These are phyloP conservation scores for Sebastes oblongus DNA, from an alignment of 2,797 vertebrate genomes.

Conservation along the genomic window DNA sequence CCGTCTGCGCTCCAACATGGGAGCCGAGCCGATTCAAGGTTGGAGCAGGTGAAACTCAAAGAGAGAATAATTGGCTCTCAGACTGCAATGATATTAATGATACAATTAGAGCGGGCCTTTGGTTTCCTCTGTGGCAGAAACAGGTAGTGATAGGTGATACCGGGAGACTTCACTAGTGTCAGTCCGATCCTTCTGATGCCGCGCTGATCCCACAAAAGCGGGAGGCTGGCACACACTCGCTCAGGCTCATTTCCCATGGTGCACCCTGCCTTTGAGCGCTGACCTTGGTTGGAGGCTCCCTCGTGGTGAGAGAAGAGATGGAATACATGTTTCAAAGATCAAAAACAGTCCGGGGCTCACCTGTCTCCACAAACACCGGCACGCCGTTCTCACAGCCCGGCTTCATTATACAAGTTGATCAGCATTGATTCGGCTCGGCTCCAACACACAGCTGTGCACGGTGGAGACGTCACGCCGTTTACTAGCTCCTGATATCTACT, in stretches of 20 bases:
- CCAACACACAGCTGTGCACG: neutral
- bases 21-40: constrained; percentile 38
- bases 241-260: constrained; percentile 67
- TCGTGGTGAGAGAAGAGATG: constrained; percentile 76
- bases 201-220: constrained; percentile 69
- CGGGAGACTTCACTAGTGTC: constrained; percentile 79
- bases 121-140: constrained; percentile 67
- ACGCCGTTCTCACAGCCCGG: constrained; percentile 10
- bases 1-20: neutral
- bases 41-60: constrained; percentile 52
- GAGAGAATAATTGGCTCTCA: constrained; percentile 66
- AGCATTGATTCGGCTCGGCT: constrained; percentile 44
- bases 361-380: constrained; percentile 64
- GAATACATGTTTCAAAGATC: constrained; percentile 85
- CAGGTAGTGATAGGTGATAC: constrained; percentile 72
- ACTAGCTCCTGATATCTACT: neutral
- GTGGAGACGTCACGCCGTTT: neutral
- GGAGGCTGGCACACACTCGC: constrained; percentile 41
- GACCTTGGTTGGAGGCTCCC: constrained; percentile 80
- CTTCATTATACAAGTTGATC: constrained; percentile 67
- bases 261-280: constrained; percentile 75
- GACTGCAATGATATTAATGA: constrained; percentile 76
- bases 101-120: constrained; percentile 71
- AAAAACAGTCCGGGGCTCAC: constrained; percentile 69
- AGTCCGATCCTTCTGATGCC: constrained; percentile 73